These are phyloP conservation scores for Zaprionus ornatus DNA, from an alignment of 1,140 invertebrate genomes.

Conservation along the genomic window DNA sequence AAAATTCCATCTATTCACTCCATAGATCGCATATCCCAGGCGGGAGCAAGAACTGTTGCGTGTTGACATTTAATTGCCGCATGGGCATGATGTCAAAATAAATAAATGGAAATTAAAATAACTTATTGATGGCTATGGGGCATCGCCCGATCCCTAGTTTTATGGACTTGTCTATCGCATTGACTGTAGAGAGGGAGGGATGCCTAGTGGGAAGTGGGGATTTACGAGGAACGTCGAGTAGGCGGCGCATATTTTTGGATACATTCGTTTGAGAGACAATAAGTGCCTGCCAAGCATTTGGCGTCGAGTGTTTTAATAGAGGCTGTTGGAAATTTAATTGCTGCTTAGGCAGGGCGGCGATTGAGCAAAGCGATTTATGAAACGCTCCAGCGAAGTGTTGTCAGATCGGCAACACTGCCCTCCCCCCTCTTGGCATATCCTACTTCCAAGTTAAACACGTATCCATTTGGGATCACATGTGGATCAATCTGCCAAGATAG, in stretches of 20 bases:
- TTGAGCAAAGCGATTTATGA: constrained; percentile 28
- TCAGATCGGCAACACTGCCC: constrained; percentile 44
- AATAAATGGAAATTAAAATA: constrained; percentile 79
- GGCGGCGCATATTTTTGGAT: constrained; percentile 52
- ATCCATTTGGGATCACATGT: too few species aligned
- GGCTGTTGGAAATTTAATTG: constrained; percentile 70
- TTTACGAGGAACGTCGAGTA: background rate
- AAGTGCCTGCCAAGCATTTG: constrained; percentile 70
- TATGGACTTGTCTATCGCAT: constrained; percentile 42
- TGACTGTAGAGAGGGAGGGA: background rate
- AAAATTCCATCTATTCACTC: background rate
- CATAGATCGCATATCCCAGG: constrained; percentile 16
- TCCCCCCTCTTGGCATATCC: background rate
- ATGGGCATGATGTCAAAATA: constrained; percentile 71
- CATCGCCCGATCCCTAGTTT: constrained; percentile 42
- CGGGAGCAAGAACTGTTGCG: constrained; percentile 51
- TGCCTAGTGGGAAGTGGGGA: constrained; percentile 5
- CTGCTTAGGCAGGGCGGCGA: constrained; percentile 39
- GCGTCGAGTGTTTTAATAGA: constrained; percentile 56
- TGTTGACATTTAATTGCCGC: constrained; percentile 80
- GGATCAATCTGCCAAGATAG: too few species aligned
- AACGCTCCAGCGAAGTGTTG: constrained; percentile 28
- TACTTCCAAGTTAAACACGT: background rate
- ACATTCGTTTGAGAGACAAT: constrained; percentile 59
- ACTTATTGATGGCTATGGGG: constrained; percentile 60